phyloP scores from a whole-genome alignment of 2,113 vertebrate species.

The Psammodynastes pulverulentus region DNA sequence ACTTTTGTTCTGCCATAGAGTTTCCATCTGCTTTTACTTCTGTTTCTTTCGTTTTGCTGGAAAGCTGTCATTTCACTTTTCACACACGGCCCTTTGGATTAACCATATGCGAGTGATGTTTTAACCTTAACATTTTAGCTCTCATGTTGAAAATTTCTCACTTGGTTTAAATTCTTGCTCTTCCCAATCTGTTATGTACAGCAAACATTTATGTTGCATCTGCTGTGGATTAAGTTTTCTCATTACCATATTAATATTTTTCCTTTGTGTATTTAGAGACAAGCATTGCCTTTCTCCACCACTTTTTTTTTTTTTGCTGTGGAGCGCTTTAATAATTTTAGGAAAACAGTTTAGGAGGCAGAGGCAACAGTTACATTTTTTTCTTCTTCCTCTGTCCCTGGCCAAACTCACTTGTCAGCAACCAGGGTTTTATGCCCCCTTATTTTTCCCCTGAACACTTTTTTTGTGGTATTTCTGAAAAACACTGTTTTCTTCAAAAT shows the following conservation, averaged over 20 bases:
- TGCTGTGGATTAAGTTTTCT: not conserved
- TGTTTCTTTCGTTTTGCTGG: not conserved
- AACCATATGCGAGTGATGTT: not conserved
- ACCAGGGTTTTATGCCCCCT: not conserved
- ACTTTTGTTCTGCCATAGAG: not conserved
- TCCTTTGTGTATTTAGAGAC: not conserved
- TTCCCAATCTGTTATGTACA: not conserved
- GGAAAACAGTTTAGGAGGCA: not conserved
- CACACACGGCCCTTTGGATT: not conserved
- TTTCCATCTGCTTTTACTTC: not conserved
- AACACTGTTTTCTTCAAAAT: not conserved
- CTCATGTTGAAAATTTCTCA: constrained; percentile 31
- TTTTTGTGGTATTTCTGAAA: not conserved
- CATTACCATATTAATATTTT: not conserved
- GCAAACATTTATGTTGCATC: not conserved
- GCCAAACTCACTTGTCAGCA: not conserved
- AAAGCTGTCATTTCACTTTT: constrained; percentile 38
- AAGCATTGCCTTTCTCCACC: not conserved
- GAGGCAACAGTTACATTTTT: not conserved
- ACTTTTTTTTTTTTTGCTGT: not conserved
- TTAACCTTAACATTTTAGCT: not conserved
- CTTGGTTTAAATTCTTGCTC: accelerated
- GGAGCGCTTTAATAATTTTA: not conserved
- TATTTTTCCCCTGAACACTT: not conserved
- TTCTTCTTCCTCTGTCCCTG: not conserved